Base-by-base conservation (phyloP, 2,888 invertebrate genomes). In the Cantharis rufa region DNA sequence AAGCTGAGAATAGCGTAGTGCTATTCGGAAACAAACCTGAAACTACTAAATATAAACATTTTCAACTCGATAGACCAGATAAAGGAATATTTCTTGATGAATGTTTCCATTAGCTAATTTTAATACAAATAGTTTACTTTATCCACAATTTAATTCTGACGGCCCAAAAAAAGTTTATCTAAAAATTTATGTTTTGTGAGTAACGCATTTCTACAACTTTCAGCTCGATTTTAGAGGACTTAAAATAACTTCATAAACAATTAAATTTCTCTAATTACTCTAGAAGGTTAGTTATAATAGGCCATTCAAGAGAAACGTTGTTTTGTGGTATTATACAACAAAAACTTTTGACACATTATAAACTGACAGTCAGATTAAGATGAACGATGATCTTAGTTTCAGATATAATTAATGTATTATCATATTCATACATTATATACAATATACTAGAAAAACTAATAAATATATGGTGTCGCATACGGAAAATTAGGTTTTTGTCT, bases 341-440 rank as follows among this genome's bases (percentile, higher is more conserved):
- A 66, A 66, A 66, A 66, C 64, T 66, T 66, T 66, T 66, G 64
- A 66, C 64, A 66, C 64, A 66, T 66, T 66, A 66, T 15, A 66
- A 66, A 66, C 64, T 66, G 64, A 66, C 64, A 66, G 18, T 66
- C 64, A 66, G 64, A 66, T 66, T 66, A 66, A 66, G 64, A 66
- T 66, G 64, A 66, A 66, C 16, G 64, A 66, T 66, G 64, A 66
- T 66, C 24, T 66, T 66, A 66, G 64, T 66, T 66, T 66, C 13
- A 24, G 64, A 21, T 66, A 66, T n/a, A 66, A 21, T 66, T 15
- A 66, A 66, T 66, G 48, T 48, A 48, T 48, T 48, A 48, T 48
- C 48, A 48, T 48, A 48, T 48, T 48, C 48, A 48, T 48, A 48
- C n/a, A 48, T n/a, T 48, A 48, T 48, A 48, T 48, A 48, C 48